Base-by-base conservation (phyloP, 2,888 invertebrate genomes). In the Cantharis lateralis region DNA sequence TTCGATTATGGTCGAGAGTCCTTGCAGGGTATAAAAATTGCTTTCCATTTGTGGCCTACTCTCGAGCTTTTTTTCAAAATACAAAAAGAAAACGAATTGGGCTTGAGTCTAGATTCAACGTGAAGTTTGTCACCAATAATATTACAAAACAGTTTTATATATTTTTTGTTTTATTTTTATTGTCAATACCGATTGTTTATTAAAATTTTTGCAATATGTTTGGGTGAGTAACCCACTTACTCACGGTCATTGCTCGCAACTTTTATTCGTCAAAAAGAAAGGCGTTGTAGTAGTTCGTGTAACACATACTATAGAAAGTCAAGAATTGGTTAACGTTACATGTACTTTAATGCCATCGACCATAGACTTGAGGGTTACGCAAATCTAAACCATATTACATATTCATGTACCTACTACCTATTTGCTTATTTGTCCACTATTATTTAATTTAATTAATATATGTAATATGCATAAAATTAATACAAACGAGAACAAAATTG, bases 201-300 rank as follows among this genome's bases (percentile, higher is more conserved):
- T 78, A 48, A 16, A 48, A 62, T 64, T 74, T 70, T 71, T 74
- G 61, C 62, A 18, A 66, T 75, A 18, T 78, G 80, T 82, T 81
- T 82, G 80, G 80, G 81, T 82, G 80, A 75, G 77, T 82, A 82
- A 82, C 82, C 82, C 79, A 82, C 79, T 81, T 82, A 76, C 16
- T 79, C 81, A 82, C 82, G 83, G 83, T 83, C 83, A 83, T 82
- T 83, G 83, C 81, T 81, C 83, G 83, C 76, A 62, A 79, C 80
- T 79, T 75, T 79, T 71, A 72, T 81, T 80, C 80, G 75, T 79
- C 79, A 81, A 80, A 82, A 82, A 81, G 81, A 81, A 82, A 81
- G 81, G 81, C 80, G 62, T 68, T 76, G 76, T 79, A 82, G 79
- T 82, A 82, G 81, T 26, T 24, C 70, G 70, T 70, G 61, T 68